Evolutionary conservation across 2,888 invertebrate species (phyloP).

Genomic region (Platycheirus rosarum): DNA sequence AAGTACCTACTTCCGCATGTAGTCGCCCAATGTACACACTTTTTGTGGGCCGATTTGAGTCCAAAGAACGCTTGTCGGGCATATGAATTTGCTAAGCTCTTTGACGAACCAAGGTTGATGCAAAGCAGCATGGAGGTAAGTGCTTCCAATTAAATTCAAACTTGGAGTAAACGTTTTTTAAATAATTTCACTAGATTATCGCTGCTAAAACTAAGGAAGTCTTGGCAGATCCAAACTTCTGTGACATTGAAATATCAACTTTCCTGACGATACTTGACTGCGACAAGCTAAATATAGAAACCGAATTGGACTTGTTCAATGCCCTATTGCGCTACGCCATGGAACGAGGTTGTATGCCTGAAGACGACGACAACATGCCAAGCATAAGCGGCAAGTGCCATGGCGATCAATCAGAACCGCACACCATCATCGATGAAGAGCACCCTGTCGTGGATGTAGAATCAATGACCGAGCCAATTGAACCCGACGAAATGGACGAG

Average conservation of each 20-base stretch:
- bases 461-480: conserved; percentile 72
- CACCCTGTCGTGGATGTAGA: conserved; percentile 75
- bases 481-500: conserved; percentile 77
- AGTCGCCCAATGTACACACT: conserved; percentile 92
- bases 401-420: conserved; percentile 23
- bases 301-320: conserved; percentile 90
- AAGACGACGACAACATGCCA: conserved; percentile 70
- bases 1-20: conserved; percentile 93
- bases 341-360: conserved; percentile 83
- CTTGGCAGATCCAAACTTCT: conserved; percentile 89
- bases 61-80: conserved; percentile 92
- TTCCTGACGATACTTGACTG: conserved; percentile 89
- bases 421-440: conserved; percentile 62
- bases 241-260: conserved; percentile 90
- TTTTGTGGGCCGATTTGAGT: conserved; percentile 87
- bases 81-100: conserved; percentile 92
- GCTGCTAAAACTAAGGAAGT: conserved; percentile 90
- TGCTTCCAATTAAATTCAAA: not conserved
- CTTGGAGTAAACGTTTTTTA: too few species aligned
- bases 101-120: conserved; percentile 91
- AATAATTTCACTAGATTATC: conserved; percentile 85
- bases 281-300: conserved; percentile 88
- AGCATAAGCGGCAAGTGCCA: conserved; percentile 49
- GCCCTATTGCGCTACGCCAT: conserved; percentile 88
- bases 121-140: conserved; percentile 90